Evolutionary conservation across 2,797 vertebrate species (phyloP).

Genomic region (Perodicticus potto): DNA sequence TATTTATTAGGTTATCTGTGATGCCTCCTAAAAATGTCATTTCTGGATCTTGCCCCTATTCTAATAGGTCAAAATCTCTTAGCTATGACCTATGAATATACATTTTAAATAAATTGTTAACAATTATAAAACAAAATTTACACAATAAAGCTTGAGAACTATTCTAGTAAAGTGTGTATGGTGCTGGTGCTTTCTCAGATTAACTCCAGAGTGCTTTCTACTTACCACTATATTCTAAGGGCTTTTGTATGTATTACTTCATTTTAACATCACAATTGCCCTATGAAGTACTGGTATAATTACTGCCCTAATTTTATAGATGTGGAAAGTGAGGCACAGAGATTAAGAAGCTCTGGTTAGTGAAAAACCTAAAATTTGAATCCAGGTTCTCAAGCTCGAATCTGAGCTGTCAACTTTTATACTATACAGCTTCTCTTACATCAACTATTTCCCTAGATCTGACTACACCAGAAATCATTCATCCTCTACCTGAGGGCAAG

Average conservation of each 20-base stretch:
- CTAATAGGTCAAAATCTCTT: background rate
- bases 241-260: background rate
- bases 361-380: conserved; percentile 3
- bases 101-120: conserved; percentile 11
- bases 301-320: background rate
- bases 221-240: background rate
- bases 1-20: background rate
- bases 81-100: background rate
- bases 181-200: background rate
- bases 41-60: background rate
- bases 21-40: background rate
- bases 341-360: background rate
- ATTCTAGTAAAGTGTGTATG: background rate
- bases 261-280: background rate
- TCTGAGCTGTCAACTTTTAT: background rate
- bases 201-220: background rate
- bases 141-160: background rate
- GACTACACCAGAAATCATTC: background rate
- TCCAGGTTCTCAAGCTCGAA: background rate
- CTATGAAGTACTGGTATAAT: background rate
- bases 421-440: background rate
- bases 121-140: background rate
- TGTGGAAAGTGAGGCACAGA: background rate
- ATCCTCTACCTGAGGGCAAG: background rate
- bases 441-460: background rate